Evolutionary conservation across 2,888 invertebrate species (phyloP).

Genomic region (Metellina segmentata): DNA sequence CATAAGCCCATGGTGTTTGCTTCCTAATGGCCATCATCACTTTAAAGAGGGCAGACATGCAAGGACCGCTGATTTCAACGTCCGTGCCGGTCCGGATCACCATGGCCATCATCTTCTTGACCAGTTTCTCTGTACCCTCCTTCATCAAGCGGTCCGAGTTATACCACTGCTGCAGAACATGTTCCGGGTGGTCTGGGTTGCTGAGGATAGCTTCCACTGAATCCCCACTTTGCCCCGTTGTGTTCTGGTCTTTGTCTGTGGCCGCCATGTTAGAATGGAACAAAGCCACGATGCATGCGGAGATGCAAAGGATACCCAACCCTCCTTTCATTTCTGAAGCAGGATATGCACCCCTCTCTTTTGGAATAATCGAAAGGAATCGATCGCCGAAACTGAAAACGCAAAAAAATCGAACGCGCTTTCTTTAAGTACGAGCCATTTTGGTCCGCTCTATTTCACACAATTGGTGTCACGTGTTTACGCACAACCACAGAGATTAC

Average conservation of each 20-base stretch:
- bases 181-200: constrained; percentile 59
- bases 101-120: constrained; percentile 68
- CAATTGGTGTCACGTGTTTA: constrained; percentile 10
- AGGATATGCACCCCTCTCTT: neutral
- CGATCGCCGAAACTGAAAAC: constrained; percentile 26
- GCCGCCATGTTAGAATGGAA: constrained; percentile 10
- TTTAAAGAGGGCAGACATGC: constrained; percentile 69
- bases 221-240: neutral
- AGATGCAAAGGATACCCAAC: neutral
- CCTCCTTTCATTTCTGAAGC: neutral
- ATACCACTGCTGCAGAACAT: constrained; percentile 34
- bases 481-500: constrained; percentile 27
- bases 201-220: constrained; percentile 48
- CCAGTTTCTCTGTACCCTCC: constrained; percentile 20
- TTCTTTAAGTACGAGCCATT: constrained; percentile 43
- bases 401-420: neutral
- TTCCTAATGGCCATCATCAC: constrained; percentile 55
- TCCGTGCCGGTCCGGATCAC: constrained; percentile 56
- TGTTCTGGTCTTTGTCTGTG: constrained; percentile 9
- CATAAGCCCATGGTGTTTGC: constrained; percentile 55
- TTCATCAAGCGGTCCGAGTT: constrained; percentile 32
- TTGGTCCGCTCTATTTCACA: constrained; percentile 58
- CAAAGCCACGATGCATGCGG: constrained; percentile 5
- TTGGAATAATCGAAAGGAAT: neutral
- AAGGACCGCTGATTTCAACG: constrained; percentile 55